These are phyloP conservation scores for Pachypanchax playfairii DNA, from an alignment of 2,113 vertebrate genomes.

Conservation along the genomic window DNA sequence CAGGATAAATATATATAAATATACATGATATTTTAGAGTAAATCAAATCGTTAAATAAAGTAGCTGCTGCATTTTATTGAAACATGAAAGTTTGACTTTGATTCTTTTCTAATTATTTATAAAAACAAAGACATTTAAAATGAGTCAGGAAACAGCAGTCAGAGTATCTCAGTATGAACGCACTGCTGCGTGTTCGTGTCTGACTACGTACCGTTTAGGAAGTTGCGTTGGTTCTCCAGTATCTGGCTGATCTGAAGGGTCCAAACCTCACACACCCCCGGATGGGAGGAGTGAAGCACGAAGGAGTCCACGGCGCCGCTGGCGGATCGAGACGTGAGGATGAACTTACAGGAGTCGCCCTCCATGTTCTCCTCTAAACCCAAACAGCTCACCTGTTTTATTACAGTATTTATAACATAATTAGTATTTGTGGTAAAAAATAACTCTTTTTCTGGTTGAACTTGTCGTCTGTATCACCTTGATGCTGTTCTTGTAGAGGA, in stretches of 20 bases:
- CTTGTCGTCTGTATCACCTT: slow-evolving; percentile 81
- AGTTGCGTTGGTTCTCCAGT: slow-evolving; percentile 95
- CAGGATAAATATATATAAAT: too few relatives aligned
- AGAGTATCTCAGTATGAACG: too few relatives aligned
- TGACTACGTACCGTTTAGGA: slow-evolving; percentile 88
- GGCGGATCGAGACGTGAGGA: slow-evolving; percentile 87
- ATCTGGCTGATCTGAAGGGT: slow-evolving; percentile 97
- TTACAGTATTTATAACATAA: too few relatives aligned
- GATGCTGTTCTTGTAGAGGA: slow-evolving; percentile 96
- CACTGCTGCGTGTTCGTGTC: not conserved
- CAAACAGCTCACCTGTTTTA: slow-evolving; percentile 89
- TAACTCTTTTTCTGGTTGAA: too few relatives aligned
- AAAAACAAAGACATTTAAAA: too few relatives aligned
- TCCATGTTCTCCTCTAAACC: slow-evolving; percentile 94
- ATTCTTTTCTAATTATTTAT: too few relatives aligned
- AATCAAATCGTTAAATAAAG: too few relatives aligned
- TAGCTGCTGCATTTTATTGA: too few relatives aligned
- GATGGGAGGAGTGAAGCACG: slow-evolving; percentile 90
- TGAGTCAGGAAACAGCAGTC: too few relatives aligned
- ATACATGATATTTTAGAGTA: too few relatives aligned
- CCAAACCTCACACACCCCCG: slow-evolving; percentile 93
- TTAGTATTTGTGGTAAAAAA: too few relatives aligned
- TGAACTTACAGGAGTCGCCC: slow-evolving; percentile 93
- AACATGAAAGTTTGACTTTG: too few relatives aligned
- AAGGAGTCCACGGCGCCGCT: slow-evolving; percentile 85